Evolutionary conservation across 2,888 invertebrate genomes (phyloP).

Genomic region (Lasioglossum morio): DNA sequence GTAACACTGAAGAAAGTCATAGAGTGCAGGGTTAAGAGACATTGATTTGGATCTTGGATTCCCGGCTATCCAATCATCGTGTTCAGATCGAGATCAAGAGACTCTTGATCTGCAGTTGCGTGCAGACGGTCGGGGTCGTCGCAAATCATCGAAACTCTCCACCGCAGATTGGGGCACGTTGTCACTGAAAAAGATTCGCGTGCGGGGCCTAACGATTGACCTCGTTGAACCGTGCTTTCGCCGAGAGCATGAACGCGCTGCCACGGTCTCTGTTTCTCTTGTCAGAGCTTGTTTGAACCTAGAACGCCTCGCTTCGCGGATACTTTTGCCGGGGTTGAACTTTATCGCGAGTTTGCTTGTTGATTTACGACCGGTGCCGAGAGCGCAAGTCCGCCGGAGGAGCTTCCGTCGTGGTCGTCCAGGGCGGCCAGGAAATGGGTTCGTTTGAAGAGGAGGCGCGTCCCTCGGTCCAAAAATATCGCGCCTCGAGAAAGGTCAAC

Average conservation of each 20-base stretch:
- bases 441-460: background rate
- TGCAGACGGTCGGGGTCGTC: too few relatives aligned
- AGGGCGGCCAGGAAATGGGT: background rate
- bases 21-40: too few relatives aligned
- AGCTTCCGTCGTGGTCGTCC: background rate
- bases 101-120: too few relatives aligned
- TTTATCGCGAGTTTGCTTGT: conserved; percentile 2
- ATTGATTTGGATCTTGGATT: too few relatives aligned
- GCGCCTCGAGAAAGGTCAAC: conserved; percentile 22
- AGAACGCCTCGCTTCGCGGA: background rate
- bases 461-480: conserved; percentile 6
- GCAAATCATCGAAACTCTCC: too few relatives aligned
- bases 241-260: background rate
- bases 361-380: conserved; percentile 14
- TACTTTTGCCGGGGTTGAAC: background rate
- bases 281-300: background rate
- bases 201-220: background rate
- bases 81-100: too few relatives aligned
- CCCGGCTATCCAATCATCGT: too few relatives aligned
- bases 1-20: too few relatives aligned
- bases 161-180: too few relatives aligned
- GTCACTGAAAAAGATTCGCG: too few relatives aligned
- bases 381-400: background rate
- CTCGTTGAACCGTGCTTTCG: background rate
- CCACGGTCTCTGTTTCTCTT: too few relatives aligned